Base-by-base conservation (phyloP, 2,113 vertebrate species). In the Oreochromis niloticus region DNA sequence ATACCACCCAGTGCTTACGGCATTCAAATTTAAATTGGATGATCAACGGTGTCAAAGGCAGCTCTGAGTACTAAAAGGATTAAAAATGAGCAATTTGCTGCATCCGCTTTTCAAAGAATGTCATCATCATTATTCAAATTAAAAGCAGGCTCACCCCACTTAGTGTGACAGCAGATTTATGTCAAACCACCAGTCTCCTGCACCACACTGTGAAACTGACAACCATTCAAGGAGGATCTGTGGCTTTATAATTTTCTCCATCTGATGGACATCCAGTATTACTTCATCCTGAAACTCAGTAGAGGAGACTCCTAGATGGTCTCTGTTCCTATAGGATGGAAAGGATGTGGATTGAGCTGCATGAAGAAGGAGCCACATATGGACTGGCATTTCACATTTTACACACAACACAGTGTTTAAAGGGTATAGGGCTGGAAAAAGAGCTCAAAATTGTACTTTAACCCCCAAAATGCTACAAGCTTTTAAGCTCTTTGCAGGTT, bases 41-140 rank as follows among this genome's bases (percentile, higher is more conserved):
- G 88, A 93, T 93, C 81, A 90, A 78, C 43, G 48, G 87, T 94
- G 87, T 93, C 88, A 91, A 87, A 93, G 73, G 84, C 86, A 88
- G 75, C 86, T 88, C 87, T 73, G 83, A 88, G 85, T 81, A 88
- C 87, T 91, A 63, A 93, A 93, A 91, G 82, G 86, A 93, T 94
- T 91, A 92, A 89, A 92, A 87, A 88, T 87, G 79, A 92, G 85
- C 83, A 92, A 92, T 93, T 90, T 94, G 54, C 89, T 91, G 55
- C 83, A 93, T 83, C 79, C 2, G 43, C 91, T 88, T 91, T 88
- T 93, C 88, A 92, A 88, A 87, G 80, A 89, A 86, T 83, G 85
- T 87, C 90, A 88, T 92, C 85, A 90, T 94, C 90, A 89, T 92
- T 91, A 91, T 92, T 95, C 61, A 92, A 78, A 94, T 88, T 89